phyloP scores from a whole-genome alignment of 2,113 vertebrate species.

The Puffinus mauretanicus region DNA sequence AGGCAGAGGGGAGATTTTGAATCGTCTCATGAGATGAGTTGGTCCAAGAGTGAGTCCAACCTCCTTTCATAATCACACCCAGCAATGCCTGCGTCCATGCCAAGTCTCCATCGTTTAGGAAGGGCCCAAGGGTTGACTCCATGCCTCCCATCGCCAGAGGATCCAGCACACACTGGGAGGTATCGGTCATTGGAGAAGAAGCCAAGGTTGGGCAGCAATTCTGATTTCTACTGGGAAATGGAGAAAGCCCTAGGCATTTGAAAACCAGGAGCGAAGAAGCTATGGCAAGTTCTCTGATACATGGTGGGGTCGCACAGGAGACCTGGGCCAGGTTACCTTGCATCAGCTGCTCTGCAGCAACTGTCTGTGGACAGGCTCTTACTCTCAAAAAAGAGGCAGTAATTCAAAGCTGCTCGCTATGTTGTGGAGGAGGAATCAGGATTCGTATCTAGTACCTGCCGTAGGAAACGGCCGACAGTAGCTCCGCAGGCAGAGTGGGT shows the following conservation, averaged over 20 bases:
- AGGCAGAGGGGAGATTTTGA: background rate
- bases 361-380: background rate
- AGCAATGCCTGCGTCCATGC: background rate
- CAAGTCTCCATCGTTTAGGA: background rate
- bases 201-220: background rate
- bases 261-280: background rate
- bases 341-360: background rate
- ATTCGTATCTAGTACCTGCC: background rate
- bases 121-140: background rate
- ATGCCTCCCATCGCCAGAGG: background rate
- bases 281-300: background rate
- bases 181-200: background rate
- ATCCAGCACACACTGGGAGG: background rate
- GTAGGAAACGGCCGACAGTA: accelerated
- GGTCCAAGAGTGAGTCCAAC: background rate
- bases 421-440: background rate
- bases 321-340: background rate
- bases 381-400: background rate
- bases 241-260: background rate
- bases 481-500: background rate
- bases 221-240: background rate
- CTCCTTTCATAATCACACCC: background rate
- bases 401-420: background rate
- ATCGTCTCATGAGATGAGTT: background rate
- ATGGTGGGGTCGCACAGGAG: accelerated